phyloP scores from a whole-genome alignment of 2,113 vertebrate species.

The Dicaeum eximium region DNA sequence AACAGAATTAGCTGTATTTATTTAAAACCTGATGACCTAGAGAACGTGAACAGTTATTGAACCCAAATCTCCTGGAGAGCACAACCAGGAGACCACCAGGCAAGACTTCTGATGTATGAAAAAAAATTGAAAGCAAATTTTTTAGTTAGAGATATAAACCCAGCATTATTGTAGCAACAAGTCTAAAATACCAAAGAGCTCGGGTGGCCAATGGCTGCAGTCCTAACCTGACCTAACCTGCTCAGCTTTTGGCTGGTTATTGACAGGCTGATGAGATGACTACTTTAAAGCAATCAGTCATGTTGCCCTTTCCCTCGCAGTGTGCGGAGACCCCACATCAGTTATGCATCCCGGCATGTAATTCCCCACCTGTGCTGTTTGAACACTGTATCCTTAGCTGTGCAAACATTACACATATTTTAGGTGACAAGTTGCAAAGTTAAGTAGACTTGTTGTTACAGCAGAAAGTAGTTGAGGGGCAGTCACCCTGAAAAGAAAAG shows the following conservation, averaged over 20 bases:
- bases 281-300: constrained; percentile 20
- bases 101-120: background rate
- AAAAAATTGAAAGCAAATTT: background rate
- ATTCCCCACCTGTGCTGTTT: constrained; percentile 24
- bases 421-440: constrained; percentile 52
- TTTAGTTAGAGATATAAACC: background rate
- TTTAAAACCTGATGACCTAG: background rate
- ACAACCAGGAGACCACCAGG: constrained; percentile 5
- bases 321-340: background rate
- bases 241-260: background rate
- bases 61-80: background rate
- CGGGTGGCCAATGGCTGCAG: background rate
- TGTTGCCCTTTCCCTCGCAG: background rate
- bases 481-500: constrained; percentile 50
- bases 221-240: constrained; percentile 48
- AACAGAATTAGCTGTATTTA: constrained; percentile 40
- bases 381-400: constrained; percentile 53
- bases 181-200: constrained; percentile 9
- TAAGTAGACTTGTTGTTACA: constrained; percentile 57
- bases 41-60: background rate
- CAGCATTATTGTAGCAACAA: background rate
- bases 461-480: constrained; percentile 32
- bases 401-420: constrained; percentile 35
- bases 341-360: background rate
- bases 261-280: constrained; percentile 18